Evolutionary conservation across 2,888 invertebrate species (phyloP), one percentile per base, ranked within the genome.

Genomic region (Chrysolina haemoptera): DNA sequence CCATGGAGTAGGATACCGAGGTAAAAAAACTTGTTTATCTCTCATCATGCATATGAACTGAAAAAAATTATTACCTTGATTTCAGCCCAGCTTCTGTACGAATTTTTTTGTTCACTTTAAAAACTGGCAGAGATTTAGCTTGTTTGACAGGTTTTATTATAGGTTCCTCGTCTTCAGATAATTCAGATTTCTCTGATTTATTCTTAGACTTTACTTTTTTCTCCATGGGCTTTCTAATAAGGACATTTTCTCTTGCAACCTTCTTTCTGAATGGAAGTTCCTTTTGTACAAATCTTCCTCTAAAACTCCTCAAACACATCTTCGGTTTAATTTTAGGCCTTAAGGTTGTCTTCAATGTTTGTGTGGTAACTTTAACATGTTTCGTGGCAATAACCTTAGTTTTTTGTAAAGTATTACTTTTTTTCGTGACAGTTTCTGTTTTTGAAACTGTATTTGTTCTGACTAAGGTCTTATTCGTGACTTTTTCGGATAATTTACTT

Each of bases 111-210:
- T 59, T 59, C 14, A 27, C 27, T 59, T 35, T 59, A 18, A 63
- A 16, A 14, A 48, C n/a, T 8, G 63, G 69, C 63, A 55, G 78
- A 6, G 73, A 22, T 62, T 77, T 78, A 41, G 66, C 62, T 55
- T 76, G 70, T 50, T 80, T 76, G 20, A 74, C 73, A 18, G 80
- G 75, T 68, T 78, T 81, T 11, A 75, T 68, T 22, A 90, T 82
- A 1, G 90, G 90, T 80, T 90, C 89, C 78, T 90, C 90, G 79
- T 90, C 90, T 69, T 90, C 91, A 18, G 83, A 83, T 0, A 75
- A 77, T 62, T 81, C 80, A 22, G 76, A 74, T 14, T 71, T 65
- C 20, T 70, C 70, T 16, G 11, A 64, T 43, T 65, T 73, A 41
- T 74, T 78, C 62, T 70, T 79, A 35, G 46, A 46, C 20, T 62